Evolutionary conservation across 2,888 invertebrate genomes (phyloP).

Genomic region (Xestia xanthographa): DNA sequence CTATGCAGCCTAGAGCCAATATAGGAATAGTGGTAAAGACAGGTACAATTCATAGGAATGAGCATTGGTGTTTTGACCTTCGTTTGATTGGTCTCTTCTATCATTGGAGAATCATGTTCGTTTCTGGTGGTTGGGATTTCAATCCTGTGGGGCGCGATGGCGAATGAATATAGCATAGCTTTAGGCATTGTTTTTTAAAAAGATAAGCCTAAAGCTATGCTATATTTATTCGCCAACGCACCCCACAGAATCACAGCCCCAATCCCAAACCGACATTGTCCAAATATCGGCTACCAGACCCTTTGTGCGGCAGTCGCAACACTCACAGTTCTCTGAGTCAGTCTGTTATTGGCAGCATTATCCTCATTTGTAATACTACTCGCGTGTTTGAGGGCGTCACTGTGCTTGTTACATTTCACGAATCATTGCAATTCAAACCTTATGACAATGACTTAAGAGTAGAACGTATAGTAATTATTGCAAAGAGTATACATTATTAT

Average conservation of each 20-base stretch:
- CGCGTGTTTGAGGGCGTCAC: conserved; percentile 71
- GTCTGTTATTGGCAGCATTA: conserved; percentile 57
- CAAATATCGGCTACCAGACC: conserved; percentile 42
- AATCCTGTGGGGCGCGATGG: no score
- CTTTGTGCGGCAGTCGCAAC: conserved; percentile 48
- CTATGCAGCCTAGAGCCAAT: no score
- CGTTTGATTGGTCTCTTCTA: no score
- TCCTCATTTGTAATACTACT: conserved; percentile 62
- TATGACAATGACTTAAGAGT: not conserved
- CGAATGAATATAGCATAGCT: no score
- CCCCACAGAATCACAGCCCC: conserved; percentile 1
- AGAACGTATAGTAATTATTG: not conserved
- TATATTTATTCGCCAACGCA: conserved; percentile 7
- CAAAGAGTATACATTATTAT: conserved; percentile 35
- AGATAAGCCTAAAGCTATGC: not conserved
- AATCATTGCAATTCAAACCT: conserved; percentile 3
- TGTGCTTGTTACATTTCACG: not conserved
- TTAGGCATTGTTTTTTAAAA: no score
- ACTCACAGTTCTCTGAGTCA: conserved; percentile 34
- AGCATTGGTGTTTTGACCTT: no score
- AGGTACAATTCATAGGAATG: no score
- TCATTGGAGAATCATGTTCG: no score
- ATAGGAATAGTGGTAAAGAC: no score
- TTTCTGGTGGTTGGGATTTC: no score
- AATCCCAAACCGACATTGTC: conserved; percentile 33